These are phyloP conservation scores for Coleophora deauratella DNA, from an alignment of 2,888 invertebrate genomes.

Conservation along the genomic window DNA sequence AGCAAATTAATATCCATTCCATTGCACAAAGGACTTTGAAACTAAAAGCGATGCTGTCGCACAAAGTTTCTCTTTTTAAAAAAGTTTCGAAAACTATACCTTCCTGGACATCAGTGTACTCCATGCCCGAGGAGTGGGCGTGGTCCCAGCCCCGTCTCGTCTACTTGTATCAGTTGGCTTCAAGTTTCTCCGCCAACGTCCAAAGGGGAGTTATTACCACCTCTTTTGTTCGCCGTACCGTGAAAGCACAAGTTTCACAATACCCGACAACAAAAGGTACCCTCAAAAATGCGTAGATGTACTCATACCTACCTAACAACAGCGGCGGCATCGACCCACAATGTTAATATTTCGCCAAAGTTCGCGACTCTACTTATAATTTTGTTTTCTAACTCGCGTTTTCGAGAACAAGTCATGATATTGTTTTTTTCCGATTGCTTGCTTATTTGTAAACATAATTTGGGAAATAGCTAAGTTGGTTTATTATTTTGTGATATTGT, in stretches of 20 bases:
- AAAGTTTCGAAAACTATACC: constrained; percentile 49
- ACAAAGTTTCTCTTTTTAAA: constrained; percentile 41
- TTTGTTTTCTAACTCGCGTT: background rate
- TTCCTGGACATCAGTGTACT: constrained; percentile 54
- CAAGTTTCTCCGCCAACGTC: constrained; percentile 17
- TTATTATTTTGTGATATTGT: background rate
- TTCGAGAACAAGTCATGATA: too few relatives aligned
- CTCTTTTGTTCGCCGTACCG: constrained; percentile 50
- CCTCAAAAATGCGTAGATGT: constrained; percentile 23
- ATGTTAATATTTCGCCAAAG: constrained; percentile 9
- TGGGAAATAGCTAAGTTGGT: background rate
- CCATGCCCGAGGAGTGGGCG: constrained; percentile 28
- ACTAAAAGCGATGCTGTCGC: constrained; percentile 9
- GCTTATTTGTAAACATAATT: background rate
- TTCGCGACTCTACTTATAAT: constrained; percentile 4
- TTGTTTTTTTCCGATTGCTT: background rate
- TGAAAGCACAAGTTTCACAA: constrained; percentile 54
- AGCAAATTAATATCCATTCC: constrained; percentile 3
- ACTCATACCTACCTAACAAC: too few relatives aligned
- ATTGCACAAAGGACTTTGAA: constrained; percentile 1
- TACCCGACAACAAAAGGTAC: constrained; percentile 33
- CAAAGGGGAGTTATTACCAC: constrained; percentile 49
- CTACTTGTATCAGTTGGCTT: constrained; percentile 50
- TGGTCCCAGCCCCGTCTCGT: constrained; percentile 25
- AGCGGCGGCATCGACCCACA: background rate